phyloP scores from a whole-genome alignment of 1,140 invertebrate species.

The Linepithema humile region DNA sequence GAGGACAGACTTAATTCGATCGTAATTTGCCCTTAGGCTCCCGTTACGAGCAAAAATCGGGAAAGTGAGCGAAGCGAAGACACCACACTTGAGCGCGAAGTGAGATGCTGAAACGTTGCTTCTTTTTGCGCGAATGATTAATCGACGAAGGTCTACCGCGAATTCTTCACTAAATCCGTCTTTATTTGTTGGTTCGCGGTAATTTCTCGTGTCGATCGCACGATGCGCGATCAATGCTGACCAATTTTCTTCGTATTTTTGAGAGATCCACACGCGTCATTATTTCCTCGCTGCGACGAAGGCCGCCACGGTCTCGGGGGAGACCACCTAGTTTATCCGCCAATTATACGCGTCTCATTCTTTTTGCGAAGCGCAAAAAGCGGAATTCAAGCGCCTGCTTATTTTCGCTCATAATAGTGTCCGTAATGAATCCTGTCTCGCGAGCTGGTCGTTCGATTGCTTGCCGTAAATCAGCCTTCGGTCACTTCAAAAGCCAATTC shows the following conservation, averaged over 20 bases:
- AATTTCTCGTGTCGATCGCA: not conserved
- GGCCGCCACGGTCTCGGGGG: no score
- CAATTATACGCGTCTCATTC: conserved; percentile 28
- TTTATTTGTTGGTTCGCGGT: not conserved
- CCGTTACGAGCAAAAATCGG: not conserved
- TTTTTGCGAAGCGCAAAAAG: conserved; percentile 7
- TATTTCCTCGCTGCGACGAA: conserved; percentile 20
- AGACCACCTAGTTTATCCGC: conserved; percentile 11
- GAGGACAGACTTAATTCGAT: conserved; percentile 6
- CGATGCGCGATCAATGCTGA: not conserved
- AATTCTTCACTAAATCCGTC: not conserved
- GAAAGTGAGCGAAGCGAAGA: not conserved
- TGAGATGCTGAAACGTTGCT: not conserved
- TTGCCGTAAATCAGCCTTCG: not conserved
- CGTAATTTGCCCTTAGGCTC: not conserved
- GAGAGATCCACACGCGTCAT: not conserved
- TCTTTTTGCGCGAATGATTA: not conserved
- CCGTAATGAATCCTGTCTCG: not conserved
- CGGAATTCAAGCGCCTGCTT: conserved; percentile 17
- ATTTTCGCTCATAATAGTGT: conserved; percentile 25
- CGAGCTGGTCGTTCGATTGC: not conserved
- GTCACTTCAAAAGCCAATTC: not conserved
- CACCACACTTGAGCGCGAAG: not conserved
- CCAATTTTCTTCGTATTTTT: conserved; percentile 18
- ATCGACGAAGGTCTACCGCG: not conserved